Evolutionary conservation across 2,888 invertebrate species (phyloP), one percentile per base, ranked within the genome.

Genomic region (Limenitis camilla): DNA sequence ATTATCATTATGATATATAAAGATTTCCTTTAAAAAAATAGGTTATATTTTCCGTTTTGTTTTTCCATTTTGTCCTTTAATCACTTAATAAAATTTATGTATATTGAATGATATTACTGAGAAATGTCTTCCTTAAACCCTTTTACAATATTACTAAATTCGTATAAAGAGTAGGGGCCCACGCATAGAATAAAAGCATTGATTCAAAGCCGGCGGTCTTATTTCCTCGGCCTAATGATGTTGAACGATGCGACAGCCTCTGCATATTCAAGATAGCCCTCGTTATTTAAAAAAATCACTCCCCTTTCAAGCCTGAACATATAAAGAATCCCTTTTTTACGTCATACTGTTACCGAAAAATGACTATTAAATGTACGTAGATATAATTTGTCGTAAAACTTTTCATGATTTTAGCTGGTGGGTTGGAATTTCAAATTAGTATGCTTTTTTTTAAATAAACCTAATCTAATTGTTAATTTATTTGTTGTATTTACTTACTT

Each of bases 281-380:
- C 75, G 75, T 78, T 76, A 78, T 81, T 79, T 74, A 67, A 76
- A 71, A 78, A 82, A 81, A 78, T 78, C 76, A 73, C 72, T 78
- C 74, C 76, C 71, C 72, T 79, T 85, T 83, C 78, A 81, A 60
- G 67, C 67, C 68, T 68, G 69, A 66, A 72, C 69, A 64, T 68
- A 80, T 81, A 80, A 83, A 81, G 69, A 76, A 76, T 72, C 80
- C 78, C 75, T 81, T 78, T 19, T 19, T 19, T 19, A 19, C 19
- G 1, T 19, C 19, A 19, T 19, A 19, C 19, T 76, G 76, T 83
- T 81, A 81, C 83, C 79, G 78, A 82, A 72, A 45, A 77, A 72
- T 74, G 72, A 75, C 72, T 76, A 73, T 79, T 75, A 65, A 53
- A 31, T 53, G 40, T 32, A 35, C n/a, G n/a, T n/a, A n/a, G n/a